Conservation (phyloP, 2,888 invertebrate species). For the Allolobophora icterica region DNA sequence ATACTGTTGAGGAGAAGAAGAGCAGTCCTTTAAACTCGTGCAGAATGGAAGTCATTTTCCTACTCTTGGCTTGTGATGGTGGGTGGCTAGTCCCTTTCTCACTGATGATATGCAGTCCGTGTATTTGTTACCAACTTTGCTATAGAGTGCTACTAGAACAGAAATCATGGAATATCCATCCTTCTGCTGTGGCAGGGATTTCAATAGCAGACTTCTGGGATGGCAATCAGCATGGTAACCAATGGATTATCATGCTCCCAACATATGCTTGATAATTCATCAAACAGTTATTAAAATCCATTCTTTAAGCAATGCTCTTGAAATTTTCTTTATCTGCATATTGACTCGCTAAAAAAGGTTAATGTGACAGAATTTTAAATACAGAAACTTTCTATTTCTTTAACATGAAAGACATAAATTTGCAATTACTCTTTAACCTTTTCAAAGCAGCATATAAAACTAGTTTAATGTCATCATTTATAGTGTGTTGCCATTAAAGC, state of each 20-base stretch:
- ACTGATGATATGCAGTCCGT: no score
- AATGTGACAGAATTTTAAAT: neutral
- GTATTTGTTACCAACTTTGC: neutral
- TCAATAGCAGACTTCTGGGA: neutral
- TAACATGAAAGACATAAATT: neutral
- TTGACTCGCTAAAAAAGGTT: neutral
- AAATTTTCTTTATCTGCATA: no score
- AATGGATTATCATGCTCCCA: neutral
- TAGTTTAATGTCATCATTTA: neutral
- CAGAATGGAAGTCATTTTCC: no score
- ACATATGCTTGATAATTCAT: neutral
- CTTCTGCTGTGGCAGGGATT: neutral
- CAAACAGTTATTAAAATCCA: conserved; percentile 2
- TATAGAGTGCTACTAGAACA: neutral
- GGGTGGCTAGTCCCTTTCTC: neutral
- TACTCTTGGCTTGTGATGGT: no score
- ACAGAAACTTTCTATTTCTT: neutral
- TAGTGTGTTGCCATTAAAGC: neutral
- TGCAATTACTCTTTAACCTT: neutral
- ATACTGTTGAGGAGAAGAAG: neutral
- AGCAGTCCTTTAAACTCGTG: neutral
- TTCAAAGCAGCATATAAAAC: neutral
- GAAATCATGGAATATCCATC: neutral
- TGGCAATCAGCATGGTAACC: neutral
- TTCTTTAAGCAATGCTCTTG: neutral